Conservation (phyloP, 2,113 vertebrate genomes). For the Microcebus murinus region DNA sequence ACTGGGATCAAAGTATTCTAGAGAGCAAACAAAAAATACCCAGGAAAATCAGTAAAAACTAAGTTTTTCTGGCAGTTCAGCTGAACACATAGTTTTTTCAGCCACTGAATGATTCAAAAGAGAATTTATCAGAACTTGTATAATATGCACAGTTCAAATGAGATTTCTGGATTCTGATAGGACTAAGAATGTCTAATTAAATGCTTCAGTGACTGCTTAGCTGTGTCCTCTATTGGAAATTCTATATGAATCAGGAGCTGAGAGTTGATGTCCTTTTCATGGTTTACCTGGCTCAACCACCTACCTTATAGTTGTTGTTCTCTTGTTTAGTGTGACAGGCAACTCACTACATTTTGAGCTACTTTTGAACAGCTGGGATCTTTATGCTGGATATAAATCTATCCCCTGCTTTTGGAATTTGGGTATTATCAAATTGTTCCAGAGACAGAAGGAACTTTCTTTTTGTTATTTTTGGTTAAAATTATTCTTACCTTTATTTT, state of each 20-base stretch:
- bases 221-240: neutral
- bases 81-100: neutral
- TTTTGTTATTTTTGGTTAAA: neutral
- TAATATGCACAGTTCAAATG: neutral
- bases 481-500: neutral
- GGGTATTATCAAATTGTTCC: neutral
- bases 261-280: too few species aligned
- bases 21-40: slow-evolving; percentile 16
- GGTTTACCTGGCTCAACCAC: neutral
- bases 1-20: slow-evolving; percentile 56
- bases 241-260: neutral
- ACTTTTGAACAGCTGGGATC: neutral
- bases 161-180: neutral
- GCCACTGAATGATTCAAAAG: neutral
- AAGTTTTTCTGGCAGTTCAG: slow-evolving; percentile 52
- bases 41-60: slow-evolving; percentile 72
- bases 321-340: neutral
- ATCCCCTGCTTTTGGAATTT: neutral
- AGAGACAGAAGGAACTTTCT: neutral
- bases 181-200: neutral
- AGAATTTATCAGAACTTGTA: neutral
- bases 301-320: neutral
- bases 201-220: neutral
- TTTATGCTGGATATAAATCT: neutral
- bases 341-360: neutral